These are phyloP conservation scores for Liasis olivaceus DNA, from an alignment of 2,797 vertebrate species.

Conservation along the genomic window DNA sequence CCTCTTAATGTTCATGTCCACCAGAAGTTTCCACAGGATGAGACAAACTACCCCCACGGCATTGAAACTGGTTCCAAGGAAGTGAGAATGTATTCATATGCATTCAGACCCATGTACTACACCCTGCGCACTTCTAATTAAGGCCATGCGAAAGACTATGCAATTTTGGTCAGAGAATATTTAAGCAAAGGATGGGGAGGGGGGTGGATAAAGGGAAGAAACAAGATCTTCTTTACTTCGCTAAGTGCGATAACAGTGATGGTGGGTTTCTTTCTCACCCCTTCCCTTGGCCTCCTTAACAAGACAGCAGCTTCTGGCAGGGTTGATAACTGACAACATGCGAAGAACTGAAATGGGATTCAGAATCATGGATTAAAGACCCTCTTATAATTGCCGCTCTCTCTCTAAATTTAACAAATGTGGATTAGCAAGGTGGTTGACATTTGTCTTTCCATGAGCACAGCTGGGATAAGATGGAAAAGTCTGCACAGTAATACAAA, in stretches of 20 bases:
- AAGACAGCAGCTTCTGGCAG: background rate
- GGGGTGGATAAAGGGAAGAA: too few species aligned
- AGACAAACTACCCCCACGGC: background rate
- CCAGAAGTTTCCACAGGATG: background rate
- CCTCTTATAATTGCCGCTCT: background rate
- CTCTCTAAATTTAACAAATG: constrained; percentile 11
- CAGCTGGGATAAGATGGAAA: background rate
- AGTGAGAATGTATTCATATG: background rate
- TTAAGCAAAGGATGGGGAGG: background rate
- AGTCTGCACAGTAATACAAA: background rate
- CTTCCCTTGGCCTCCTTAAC: background rate
- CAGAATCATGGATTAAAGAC: background rate
- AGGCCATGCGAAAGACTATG: constrained; percentile 28
- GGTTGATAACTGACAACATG: constrained; percentile 14
- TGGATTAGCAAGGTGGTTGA: constrained; percentile 13
- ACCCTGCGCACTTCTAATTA: constrained; percentile 29
- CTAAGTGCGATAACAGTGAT: accelerated
- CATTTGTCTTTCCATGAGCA: background rate
- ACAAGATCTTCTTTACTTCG: background rate
- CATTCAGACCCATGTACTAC: constrained; percentile 27
- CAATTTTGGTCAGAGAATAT: constrained; percentile 18
- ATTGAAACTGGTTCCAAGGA: constrained; percentile 8
- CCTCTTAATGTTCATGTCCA: background rate
- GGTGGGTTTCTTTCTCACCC: background rate
- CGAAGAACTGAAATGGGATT: background rate